Conservation (phyloP, 2,113 vertebrate species). For the Chaetura pelagica region DNA sequence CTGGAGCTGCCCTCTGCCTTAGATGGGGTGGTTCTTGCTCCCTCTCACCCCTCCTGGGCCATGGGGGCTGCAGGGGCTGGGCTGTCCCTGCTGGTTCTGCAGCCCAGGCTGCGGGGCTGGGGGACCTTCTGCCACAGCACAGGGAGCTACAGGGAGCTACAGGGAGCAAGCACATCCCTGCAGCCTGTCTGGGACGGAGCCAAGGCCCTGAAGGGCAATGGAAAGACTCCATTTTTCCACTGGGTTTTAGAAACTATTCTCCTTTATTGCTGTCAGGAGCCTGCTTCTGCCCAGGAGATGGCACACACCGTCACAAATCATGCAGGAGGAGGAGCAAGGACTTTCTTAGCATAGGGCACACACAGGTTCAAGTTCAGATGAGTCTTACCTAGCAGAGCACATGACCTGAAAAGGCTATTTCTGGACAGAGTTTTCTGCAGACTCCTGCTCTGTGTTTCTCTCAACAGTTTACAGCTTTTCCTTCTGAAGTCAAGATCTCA, state of each 20-base stretch:
- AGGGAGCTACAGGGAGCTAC: not conserved
- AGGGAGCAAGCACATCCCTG: not conserved
- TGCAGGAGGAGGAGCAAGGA: not conserved
- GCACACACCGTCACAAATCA: not conserved
- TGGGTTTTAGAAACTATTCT: not conserved
- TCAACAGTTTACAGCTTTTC: not conserved
- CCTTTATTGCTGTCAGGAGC: constrained; percentile 4
- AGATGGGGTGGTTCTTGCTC: not conserved
- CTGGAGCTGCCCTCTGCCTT: not conserved
- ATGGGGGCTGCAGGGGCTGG: not conserved
- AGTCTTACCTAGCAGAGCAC: not conserved
- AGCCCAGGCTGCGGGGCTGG: not conserved
- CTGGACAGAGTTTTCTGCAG: not conserved
- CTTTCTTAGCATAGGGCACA: not conserved
- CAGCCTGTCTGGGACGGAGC: not conserved
- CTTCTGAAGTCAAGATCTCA: constrained; percentile 34
- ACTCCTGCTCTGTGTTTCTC: constrained; percentile 11
- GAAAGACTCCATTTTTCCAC: not conserved
- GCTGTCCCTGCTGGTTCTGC: not conserved
- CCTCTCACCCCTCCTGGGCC: not conserved
- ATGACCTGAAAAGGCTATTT: not conserved
- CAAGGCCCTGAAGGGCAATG: constrained; percentile 28
- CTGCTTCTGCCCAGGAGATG: not conserved
- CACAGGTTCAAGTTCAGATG: not conserved
- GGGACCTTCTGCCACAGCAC: not conserved